These are phyloP conservation scores for Notoglanidium macrostoma DNA, from an alignment of 2,797 vertebrate species.

Conservation along the genomic window DNA sequence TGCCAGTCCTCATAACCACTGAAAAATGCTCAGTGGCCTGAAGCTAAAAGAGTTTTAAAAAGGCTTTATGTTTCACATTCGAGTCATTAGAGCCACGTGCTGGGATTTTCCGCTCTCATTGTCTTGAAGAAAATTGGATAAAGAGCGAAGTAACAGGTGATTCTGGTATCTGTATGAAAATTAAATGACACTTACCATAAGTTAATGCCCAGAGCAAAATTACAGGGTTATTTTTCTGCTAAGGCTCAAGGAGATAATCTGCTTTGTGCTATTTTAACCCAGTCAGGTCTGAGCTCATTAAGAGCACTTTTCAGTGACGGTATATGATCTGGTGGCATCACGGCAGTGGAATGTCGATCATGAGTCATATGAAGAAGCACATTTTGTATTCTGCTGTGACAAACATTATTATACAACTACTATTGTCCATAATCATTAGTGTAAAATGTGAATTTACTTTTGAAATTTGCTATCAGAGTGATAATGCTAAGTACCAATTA, in stretches of 20 bases:
- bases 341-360: constrained; percentile 1
- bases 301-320: constrained; percentile 4
- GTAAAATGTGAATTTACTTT: background rate
- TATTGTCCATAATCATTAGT: background rate
- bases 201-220: background rate
- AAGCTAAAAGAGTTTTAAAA: background rate
- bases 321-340: background rate
- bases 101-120: background rate
- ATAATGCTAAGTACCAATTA: background rate
- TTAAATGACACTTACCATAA: constrained; percentile 16
- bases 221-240: background rate
- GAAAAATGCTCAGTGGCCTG: constrained; percentile 9
- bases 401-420: background rate
- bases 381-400: background rate
- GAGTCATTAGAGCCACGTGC: constrained; percentile 3
- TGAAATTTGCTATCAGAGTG: background rate
- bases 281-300: constrained; percentile 32
- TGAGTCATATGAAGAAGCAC: background rate
- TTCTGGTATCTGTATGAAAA: constrained; percentile 13
- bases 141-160: constrained; percentile 11
- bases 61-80: constrained; percentile 15
- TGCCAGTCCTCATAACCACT: background rate
- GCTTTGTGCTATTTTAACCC: constrained; percentile 34
- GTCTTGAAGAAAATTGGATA: background rate
- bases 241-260: constrained; percentile 30